phyloP scores from a whole-genome alignment of 1,140 invertebrate genomes.

The Orussus abietinus region DNA sequence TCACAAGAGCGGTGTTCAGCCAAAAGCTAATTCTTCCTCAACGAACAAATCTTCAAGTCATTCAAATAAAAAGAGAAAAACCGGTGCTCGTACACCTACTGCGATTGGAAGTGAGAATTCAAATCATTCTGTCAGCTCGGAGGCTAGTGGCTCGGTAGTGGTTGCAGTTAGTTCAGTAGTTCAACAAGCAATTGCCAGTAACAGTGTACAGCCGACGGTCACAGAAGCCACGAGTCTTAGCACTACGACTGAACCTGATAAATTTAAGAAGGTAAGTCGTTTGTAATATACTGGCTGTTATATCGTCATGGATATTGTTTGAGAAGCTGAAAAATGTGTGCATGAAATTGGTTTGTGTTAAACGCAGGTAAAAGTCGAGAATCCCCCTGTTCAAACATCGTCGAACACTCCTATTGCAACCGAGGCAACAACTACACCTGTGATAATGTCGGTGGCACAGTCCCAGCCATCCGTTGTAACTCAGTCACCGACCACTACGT shows the following conservation, averaged over 20 bases:
- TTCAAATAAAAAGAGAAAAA: constrained; percentile 42
- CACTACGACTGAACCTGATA: constrained; percentile 35
- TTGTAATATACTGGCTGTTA: background rate
- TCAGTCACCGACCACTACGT: constrained; percentile 40
- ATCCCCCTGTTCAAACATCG: constrained; percentile 29
- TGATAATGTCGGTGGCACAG: constrained; percentile 44
- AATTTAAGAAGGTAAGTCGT: constrained; percentile 34
- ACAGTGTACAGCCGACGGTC: constrained; percentile 34
- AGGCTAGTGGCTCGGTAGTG: constrained; percentile 38
- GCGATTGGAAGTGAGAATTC: constrained; percentile 44
- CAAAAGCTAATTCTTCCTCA: constrained; percentile 29
- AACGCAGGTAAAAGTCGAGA: constrained; percentile 43
- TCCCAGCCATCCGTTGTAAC: constrained; percentile 33
- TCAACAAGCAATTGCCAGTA: constrained; percentile 20
- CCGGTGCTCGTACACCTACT: constrained; percentile 43
- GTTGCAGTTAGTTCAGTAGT: constrained; percentile 25
- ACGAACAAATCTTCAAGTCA: constrained; percentile 35
- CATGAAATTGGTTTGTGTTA: no score
- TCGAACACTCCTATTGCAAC: constrained; percentile 28
- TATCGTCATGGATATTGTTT: background rate
- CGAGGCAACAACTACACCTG: constrained; percentile 41
- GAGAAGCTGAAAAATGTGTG: no score
- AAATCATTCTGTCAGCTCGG: constrained; percentile 43
- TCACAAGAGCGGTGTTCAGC: constrained; percentile 30
- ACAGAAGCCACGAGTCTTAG: constrained; percentile 40